Evolutionary conservation across 2,888 invertebrate genomes (phyloP).

Genomic region (Melinopterus prodromus): DNA sequence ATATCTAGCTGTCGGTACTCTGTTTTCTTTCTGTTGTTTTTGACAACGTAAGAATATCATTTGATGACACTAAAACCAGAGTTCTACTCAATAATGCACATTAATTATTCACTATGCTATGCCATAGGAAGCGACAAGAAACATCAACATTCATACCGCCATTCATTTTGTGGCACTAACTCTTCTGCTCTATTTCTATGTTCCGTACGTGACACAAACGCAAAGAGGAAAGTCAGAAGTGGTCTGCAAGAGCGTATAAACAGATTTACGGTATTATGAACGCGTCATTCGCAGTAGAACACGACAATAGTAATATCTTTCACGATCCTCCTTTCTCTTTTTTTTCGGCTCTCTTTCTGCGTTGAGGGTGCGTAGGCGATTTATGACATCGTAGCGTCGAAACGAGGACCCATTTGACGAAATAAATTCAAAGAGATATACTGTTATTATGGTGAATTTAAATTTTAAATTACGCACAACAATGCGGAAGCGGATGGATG

Average conservation of each 20-base stretch:
- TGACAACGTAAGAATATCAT: too few species aligned
- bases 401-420: not conserved
- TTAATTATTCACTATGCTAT: too few species aligned
- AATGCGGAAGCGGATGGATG: not conserved
- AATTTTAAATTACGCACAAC: not conserved
- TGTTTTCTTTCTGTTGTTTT: too few species aligned
- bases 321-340: not conserved
- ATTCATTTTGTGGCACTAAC: too few species aligned
- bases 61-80: too few species aligned
- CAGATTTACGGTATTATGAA: constrained; percentile 4
- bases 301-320: not conserved
- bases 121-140: too few species aligned
- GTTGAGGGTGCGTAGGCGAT: not conserved
- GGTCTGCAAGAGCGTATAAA: not conserved
- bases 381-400: not conserved
- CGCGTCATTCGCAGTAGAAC: not conserved
- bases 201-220: not conserved
- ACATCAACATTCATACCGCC: too few species aligned
- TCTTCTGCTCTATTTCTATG: not conserved
- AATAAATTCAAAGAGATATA: not conserved
- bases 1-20: too few species aligned
- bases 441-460: not conserved
- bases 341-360: not conserved
- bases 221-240: not conserved
- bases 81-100: too few species aligned